Evolutionary conservation across 2,797 vertebrate species (phyloP), one percentile per base, ranked within the genome.

Genomic region (Falco columbarius): DNA sequence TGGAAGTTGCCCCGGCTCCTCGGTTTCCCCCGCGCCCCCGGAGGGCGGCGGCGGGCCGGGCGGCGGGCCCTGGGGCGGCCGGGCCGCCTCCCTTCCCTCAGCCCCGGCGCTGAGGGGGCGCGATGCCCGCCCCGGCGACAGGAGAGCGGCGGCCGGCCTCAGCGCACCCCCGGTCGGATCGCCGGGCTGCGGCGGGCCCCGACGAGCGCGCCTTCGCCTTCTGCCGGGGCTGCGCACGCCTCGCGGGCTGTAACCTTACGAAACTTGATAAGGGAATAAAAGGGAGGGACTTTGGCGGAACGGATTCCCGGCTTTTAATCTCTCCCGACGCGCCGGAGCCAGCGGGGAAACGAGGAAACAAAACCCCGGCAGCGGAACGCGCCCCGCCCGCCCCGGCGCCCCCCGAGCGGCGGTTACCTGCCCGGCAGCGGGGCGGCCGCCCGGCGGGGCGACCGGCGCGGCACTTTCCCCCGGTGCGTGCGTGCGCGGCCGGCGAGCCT

Each of bases 181-280:
- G 4, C 38, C 46, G 38, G 4, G 61, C 30, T 42, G 74, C 54
- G 8, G 34, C 44, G 42, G 56, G 38, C 55, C 32, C 30, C 59
- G 27, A 44, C n/a, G 27, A 40, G 9, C 7, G 55, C 40, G 15
- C 29, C 74, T 59, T 34, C 30, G 26, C 21, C 52, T 30, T 10
- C 61, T 2, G 47, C 66, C 65, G 2, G n/a, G 52, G 77, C 88
- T 47, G 76, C 27, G 75, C 79, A 26, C 72, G 49, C 72, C 84
- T 18, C 3, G 15, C 71, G 23, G 74, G 82, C 75, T 62, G 76
- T 4, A 81, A 67, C 91, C 93, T 92, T 67, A 89, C 77, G 76
- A 95, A 96, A 96, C 96, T 95, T 96, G 84, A 68, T 83, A 72
- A 73, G 72, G 80, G 86, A 88, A 92, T 76, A 12, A 30, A 81